These are phyloP conservation scores for Prorops nasuta DNA, from an alignment of 1,140 invertebrate genomes.

Conservation along the genomic window DNA sequence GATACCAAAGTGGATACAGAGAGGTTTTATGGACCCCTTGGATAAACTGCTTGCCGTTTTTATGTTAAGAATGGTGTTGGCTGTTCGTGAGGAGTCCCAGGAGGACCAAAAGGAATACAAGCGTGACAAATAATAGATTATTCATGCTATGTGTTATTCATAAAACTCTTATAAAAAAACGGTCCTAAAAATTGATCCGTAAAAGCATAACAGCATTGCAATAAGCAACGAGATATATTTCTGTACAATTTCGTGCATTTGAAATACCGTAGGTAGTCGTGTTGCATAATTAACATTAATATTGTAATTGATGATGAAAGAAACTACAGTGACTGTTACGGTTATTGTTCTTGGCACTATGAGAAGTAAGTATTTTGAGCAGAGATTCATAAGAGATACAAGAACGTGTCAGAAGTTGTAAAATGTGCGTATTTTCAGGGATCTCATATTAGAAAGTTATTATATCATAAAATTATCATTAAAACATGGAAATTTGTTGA, in stretches of 20 bases:
- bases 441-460: too few species aligned
- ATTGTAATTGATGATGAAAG: conserved; percentile 1
- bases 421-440: too few species aligned
- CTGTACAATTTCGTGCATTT: conserved; percentile 9
- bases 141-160: not conserved
- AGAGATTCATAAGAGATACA: too few species aligned
- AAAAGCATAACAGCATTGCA: conserved; percentile 2
- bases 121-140: conserved; percentile 38
- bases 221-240: conserved; percentile 3
- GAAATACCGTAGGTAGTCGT: conserved; percentile 4
- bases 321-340: conserved; percentile 10
- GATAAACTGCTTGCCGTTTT: conserved; percentile 80
- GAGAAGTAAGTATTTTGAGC: too few species aligned
- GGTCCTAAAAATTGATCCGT: not conserved
- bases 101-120: conserved; percentile 45
- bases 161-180: not conserved
- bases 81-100: conserved; percentile 43
- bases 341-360: conserved; percentile 12
- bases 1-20: conserved; percentile 98
- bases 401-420: too few species aligned
- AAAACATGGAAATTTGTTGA: too few species aligned
- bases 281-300: conserved; percentile 2
- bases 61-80: conserved; percentile 65
- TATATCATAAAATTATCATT: too few species aligned
- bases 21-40: conserved; percentile 94